Conservation (phyloP, 2,888 invertebrate species). For the Mamestra brassicae region DNA sequence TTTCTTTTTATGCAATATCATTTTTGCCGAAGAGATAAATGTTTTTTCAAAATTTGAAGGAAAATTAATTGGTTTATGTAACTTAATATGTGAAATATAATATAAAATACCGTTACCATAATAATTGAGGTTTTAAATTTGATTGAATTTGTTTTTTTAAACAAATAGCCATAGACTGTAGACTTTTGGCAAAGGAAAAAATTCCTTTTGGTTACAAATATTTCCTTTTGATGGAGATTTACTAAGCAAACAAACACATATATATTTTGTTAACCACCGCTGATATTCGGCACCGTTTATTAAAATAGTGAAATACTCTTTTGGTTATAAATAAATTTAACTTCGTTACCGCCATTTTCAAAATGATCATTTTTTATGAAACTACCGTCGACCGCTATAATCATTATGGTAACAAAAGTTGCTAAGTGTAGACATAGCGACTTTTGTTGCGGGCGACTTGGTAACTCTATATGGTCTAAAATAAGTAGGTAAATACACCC, state of each 20-base stretch:
- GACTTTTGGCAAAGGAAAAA: not conserved
- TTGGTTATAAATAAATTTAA: not conserved
- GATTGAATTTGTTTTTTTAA: not conserved
- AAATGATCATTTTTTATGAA: not conserved
- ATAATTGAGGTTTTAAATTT: not conserved
- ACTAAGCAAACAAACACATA: not conserved
- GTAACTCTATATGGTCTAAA: too few species aligned
- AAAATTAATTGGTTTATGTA: not conserved
- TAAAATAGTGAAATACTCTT: not conserved
- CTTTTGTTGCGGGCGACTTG: too few species aligned
- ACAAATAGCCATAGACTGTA: not conserved
- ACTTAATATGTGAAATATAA: not conserved
- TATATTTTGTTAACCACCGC: too few species aligned
- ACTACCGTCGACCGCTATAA: not conserved
- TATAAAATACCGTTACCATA: not conserved
- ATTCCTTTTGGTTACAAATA: not conserved
- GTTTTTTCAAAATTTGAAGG: not conserved
- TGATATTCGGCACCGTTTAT: not conserved
- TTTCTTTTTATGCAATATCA: slow-evolving; percentile 58
- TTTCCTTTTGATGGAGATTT: not conserved
- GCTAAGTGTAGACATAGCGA: too few species aligned
- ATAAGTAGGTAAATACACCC: too few species aligned
- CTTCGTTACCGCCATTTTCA: not conserved
- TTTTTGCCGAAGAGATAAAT: rapidly evolving
- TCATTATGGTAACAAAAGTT: too few species aligned